Base-by-base conservation (phyloP, 2,888 invertebrate genomes). In the Belgica antarctica region DNA sequence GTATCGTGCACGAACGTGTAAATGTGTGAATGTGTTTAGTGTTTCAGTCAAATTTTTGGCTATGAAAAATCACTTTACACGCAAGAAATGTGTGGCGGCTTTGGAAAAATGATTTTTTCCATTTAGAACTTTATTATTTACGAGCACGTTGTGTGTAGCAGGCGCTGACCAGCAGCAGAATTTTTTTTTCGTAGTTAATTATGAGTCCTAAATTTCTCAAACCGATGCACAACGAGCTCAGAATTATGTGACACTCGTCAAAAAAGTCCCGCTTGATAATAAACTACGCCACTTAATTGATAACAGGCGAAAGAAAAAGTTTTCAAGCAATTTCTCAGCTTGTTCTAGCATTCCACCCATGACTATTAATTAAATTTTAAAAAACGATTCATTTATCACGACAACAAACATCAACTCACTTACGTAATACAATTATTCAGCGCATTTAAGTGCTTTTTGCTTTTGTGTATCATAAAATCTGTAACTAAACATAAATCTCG, bases 401-500 rank as follows among this genome's bases (percentile, higher is more conserved):
- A 31, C 31, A 31, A 31, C 22, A 52, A 52, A 19, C 22, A 52
- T 52, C 52, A 10, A 31, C 31, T 31, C 41, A 15, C 41, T 41
- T 41, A 41, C 41, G 41, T 41, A 7, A 41, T 12, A 52, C 17
- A 52, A 22, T 22, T 5, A 52, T 7, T 52, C 12, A 52, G 22
- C 24, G 19, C 52, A 52, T 22, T 24, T 19, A 5, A 52, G 17
- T 19, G 41, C 10, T 31, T 12, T n/a, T n/a, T n/a, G n/a, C 15
- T 12, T 46, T 46, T 15, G 12, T 46, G 46, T 62, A 62, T 34
- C 62, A 62, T 62, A 41, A 63, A 63, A 63, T 41, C 24, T 66
- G 28, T 66, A 46, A 47, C 47, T 66, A 66, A 17, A 27, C 65
- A 66, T 47, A 47, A 66, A 66, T 66, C 47, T 66, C 47, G 28